A percentile compares a stretch with the other conserved stretches of the same genome.
Conservation (phyloP, 2,113 vertebrate species). For the Cebidichthys violaceus region DNA sequence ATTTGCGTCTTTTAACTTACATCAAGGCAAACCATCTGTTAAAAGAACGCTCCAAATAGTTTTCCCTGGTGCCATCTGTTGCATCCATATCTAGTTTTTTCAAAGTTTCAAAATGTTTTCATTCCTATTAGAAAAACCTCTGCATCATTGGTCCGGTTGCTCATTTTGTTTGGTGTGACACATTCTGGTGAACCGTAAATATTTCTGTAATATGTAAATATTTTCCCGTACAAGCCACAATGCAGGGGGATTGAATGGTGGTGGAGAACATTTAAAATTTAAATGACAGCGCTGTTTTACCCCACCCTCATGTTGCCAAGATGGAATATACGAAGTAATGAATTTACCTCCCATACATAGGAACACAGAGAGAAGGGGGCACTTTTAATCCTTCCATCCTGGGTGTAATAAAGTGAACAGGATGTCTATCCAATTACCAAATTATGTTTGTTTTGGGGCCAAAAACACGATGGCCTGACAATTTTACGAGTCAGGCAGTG, state of each 20-base stretch:
- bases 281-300: neutral
- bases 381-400: neutral
- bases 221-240: neutral
- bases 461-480: too few relatives aligned
- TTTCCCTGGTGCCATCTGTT: conserved; percentile 43
- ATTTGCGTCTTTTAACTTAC: conserved; percentile 52
- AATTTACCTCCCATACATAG: neutral
- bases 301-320: neutral
- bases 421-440: neutral
- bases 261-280: neutral
- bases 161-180: neutral
- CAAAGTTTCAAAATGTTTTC: conserved; percentile 9
- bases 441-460: neutral
- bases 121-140: neutral
- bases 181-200: neutral
- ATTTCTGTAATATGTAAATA: neutral
- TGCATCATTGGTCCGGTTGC: neutral
- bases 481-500: neutral
- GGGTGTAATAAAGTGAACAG: neutral
- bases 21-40: conserved; percentile 63
- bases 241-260: too few relatives aligned
- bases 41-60: conserved; percentile 40
- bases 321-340: neutral
- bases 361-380: neutral
- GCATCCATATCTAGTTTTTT: conserved; percentile 6